Conservation (phyloP, 2,888 invertebrate species). For the Dioctria linearis region DNA sequence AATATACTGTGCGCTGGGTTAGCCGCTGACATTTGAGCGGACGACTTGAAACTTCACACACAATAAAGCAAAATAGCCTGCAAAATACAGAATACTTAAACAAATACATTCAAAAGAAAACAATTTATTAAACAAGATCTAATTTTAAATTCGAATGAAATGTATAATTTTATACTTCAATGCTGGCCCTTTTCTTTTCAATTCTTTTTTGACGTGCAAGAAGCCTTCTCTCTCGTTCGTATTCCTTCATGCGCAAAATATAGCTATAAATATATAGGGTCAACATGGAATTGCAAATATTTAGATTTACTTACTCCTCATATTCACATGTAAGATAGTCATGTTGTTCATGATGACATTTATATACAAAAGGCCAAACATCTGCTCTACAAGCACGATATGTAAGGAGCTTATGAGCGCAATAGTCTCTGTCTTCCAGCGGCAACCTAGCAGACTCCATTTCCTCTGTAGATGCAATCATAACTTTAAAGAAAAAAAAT, state of each 20-base stretch:
- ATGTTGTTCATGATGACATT: constrained; percentile 85
- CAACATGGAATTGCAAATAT: constrained; percentile 72
- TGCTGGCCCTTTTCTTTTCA: constrained; percentile 59
- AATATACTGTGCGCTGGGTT: too few species aligned
- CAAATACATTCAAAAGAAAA: too few species aligned
- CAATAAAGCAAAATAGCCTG: too few species aligned
- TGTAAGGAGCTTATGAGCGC: constrained; percentile 83
- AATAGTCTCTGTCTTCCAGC: constrained; percentile 82
- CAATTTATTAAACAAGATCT: too few species aligned
- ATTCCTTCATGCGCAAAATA: constrained; percentile 90
- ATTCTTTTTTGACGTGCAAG: constrained; percentile 74
- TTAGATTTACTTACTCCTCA: constrained; percentile 77
- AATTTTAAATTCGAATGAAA: too few species aligned
- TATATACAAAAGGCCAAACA: constrained; percentile 79
- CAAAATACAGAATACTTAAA: too few species aligned
- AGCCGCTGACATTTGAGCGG: too few species aligned
- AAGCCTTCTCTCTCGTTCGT: constrained; percentile 88
- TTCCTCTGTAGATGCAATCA: constrained; percentile 83
- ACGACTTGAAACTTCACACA: too few species aligned
- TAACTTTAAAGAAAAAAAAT: constrained; percentile 75
- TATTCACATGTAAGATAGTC: constrained; percentile 83
- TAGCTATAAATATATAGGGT: constrained; percentile 73
- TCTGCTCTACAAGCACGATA: constrained; percentile 81
- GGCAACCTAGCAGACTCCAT: constrained; percentile 84
- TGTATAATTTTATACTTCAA: neutral